Conservation (phyloP, 2,888 invertebrate genomes). For the Drosophila niveifrons region DNA sequence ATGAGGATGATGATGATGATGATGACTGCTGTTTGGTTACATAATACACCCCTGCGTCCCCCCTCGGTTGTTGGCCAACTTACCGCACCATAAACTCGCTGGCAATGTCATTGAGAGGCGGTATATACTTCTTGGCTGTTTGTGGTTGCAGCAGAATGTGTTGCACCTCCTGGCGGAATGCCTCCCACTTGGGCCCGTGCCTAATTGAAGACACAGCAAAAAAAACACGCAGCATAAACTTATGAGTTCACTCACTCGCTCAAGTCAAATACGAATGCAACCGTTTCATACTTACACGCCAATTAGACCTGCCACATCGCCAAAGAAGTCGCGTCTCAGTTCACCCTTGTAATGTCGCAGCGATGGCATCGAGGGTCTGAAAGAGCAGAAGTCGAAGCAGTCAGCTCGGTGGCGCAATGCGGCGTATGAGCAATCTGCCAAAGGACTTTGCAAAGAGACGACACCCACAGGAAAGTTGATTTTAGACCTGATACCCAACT, state of each 20-base stretch:
- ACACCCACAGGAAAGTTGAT: constrained; percentile 19
- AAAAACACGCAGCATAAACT: background rate
- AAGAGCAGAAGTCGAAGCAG: constrained; percentile 4
- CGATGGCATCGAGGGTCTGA: constrained; percentile 90
- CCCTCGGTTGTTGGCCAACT: constrained; percentile 45
- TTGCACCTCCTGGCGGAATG: constrained; percentile 93
- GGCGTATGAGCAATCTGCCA: constrained; percentile 53
- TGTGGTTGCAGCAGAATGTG: constrained; percentile 93
- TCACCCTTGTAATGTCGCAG: constrained; percentile 90
- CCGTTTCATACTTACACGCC: constrained; percentile 88
- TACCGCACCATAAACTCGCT: constrained; percentile 91
- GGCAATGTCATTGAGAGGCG: constrained; percentile 90
- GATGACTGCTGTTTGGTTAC: constrained; percentile 44
- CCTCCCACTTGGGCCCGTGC: constrained; percentile 95
- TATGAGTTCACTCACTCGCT: background rate
- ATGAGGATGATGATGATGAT: constrained; percentile 15
- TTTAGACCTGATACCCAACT: constrained; percentile 11
- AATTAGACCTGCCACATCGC: constrained; percentile 90
- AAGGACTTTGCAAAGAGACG: constrained; percentile 15
- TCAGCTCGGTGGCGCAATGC: constrained; percentile 21
- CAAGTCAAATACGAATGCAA: constrained; percentile 44
- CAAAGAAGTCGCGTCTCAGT: constrained; percentile 89
- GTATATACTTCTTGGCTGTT: constrained; percentile 91
- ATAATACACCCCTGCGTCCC: constrained; percentile 19
- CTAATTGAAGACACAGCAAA: constrained; percentile 86